Percentiles rank a stretch among this genome's conserved stretches.
These are phyloP conservation scores for Callyntrura guangdongensis DNA, from an alignment of 2,888 invertebrate genomes.

Conservation along the genomic window DNA sequence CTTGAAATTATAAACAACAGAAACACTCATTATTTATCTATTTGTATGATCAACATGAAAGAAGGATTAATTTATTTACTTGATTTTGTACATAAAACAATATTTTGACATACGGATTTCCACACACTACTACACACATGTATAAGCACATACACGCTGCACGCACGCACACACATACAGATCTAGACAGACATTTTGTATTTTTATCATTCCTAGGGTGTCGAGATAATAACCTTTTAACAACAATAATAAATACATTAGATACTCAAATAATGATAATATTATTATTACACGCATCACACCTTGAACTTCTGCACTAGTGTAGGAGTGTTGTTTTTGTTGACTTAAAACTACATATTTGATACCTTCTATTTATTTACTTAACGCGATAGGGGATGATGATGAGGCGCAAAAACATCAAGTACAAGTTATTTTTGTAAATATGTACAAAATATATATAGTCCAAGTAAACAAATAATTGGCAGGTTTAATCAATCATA, in stretches of 20 bases:
- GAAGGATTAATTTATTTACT: constrained; percentile 80
- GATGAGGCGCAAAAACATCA: constrained; percentile 10
- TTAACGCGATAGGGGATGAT: constrained; percentile 14
- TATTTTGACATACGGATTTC: constrained; percentile 76
- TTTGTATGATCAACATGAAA: constrained; percentile 74
- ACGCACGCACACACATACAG: constrained; percentile 26
- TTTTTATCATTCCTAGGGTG: constrained; percentile 24
- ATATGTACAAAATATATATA: constrained; percentile 44
- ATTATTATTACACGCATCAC: constrained; percentile 69
- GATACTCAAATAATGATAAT: constrained; percentile 70
- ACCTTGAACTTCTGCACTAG: constrained; percentile 72
- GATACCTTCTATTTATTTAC: constrained; percentile 46
- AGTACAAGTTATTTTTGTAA: constrained; percentile 16
- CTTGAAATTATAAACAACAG: constrained; percentile 69
- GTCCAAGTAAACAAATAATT: constrained; percentile 33
- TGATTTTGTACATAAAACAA: constrained; percentile 80
- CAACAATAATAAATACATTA: constrained; percentile 76
- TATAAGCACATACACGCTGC: constrained; percentile 15
- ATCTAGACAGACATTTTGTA: background rate
- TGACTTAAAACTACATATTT: constrained; percentile 28
- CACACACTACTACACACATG: constrained; percentile 43
- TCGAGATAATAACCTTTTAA: constrained; percentile 75
- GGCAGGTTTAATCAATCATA: background rate
- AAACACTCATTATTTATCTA: constrained; percentile 73
- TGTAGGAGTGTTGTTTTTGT: constrained; percentile 59